phyloP scores from a whole-genome alignment of 2,797 vertebrate species.

The Clamator glandarius region DNA sequence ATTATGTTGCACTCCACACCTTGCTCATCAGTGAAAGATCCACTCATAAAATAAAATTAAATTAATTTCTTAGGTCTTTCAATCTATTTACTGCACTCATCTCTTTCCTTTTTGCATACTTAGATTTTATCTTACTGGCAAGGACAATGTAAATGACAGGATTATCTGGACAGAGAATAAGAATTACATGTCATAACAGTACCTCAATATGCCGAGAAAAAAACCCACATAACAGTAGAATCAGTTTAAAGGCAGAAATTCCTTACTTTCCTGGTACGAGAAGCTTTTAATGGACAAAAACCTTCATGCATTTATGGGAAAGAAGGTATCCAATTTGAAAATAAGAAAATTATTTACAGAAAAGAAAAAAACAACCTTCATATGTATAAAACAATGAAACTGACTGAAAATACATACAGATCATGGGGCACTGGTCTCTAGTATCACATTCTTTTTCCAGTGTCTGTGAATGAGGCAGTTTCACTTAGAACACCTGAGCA shows the following conservation, averaged over 20 bases:
- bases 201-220: not conserved
- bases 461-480: not conserved
- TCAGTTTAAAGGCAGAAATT: not conserved
- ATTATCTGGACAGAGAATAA: not conserved
- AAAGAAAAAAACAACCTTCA: not conserved
- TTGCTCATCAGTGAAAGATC: not conserved
- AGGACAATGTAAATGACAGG: not conserved
- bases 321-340: not conserved
- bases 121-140: not conserved
- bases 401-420: not conserved
- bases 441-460: not conserved
- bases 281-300: not conserved
- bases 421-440: not conserved
- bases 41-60: not conserved
- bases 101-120: not conserved
- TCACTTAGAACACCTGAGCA: not conserved
- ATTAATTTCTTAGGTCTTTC: not conserved
- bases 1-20: not conserved
- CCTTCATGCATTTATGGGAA: not conserved
- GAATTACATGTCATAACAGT: not conserved
- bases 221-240: not conserved
- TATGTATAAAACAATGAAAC: not conserved
- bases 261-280: not conserved
- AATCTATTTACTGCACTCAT: not conserved
- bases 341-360: not conserved